phyloP scores from a whole-genome alignment of 1,140 invertebrate species.

The Trissolcus basalis region DNA sequence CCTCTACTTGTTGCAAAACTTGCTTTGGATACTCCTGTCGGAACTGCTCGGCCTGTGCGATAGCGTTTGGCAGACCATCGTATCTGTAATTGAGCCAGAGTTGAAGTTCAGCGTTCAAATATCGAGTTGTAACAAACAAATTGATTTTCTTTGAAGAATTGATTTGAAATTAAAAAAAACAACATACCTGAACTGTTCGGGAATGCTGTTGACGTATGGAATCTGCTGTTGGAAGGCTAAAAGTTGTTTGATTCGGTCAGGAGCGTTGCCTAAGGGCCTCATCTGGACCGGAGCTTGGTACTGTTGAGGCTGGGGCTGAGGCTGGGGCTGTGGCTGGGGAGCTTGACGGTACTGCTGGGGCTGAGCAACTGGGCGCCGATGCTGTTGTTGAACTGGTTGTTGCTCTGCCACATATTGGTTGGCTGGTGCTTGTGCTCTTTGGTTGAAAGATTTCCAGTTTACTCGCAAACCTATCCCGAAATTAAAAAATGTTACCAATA shows the following conservation, averaged over 20 bases:
- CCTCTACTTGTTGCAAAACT: constrained; percentile 48
- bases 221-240: constrained; percentile 72
- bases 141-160: too few relatives aligned
- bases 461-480: constrained; percentile 64
- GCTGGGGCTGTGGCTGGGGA: constrained; percentile 29
- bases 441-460: constrained; percentile 69
- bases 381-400: background rate
- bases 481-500: too few relatives aligned
- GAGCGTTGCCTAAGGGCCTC: constrained; percentile 64
- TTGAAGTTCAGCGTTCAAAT: too few relatives aligned
- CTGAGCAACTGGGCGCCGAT: background rate
- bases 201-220: constrained; percentile 71
- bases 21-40: constrained; percentile 61
- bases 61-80: constrained; percentile 58
- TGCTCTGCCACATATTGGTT: background rate
- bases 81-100: constrained; percentile 64
- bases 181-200: constrained; percentile 71
- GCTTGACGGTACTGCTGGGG: constrained; percentile 11
- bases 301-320: constrained; percentile 28
- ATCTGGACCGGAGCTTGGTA: constrained; percentile 52
- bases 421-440: background rate
- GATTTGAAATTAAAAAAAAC: constrained; percentile 2
- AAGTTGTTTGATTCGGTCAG: constrained; percentile 68
- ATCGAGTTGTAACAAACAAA: too few relatives aligned
- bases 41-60: constrained; percentile 58